Evolutionary conservation across 2,113 vertebrate species (phyloP), one percentile per base, ranked within the genome.

Genomic region (Corythoichthys intestinalis): DNA sequence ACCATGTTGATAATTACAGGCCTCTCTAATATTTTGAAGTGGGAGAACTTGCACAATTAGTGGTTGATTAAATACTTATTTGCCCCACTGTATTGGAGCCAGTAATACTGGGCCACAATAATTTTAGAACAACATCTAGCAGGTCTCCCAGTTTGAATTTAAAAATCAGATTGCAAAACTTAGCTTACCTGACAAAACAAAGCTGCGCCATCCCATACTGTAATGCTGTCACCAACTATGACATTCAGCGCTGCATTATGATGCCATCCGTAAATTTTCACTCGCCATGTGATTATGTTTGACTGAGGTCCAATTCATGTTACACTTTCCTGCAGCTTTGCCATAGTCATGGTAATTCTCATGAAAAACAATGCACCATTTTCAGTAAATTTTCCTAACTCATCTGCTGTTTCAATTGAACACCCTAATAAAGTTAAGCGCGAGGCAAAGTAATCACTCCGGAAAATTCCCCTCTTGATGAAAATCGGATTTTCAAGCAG

Each of bases 291-390:
- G 56, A 54, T 44, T 61, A 10, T 20, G 17, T 12, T 2, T 9
- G 17, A 62, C 60, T 44, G 9, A 56, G 20, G 20, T 28, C 20
- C 20, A 28, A 28, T 28, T 28, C 71, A 44, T 52, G 66, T 47
- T 63, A 77, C 46, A 68, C 63, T 66, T 56, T 67, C 70, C 75
- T 73, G 63, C 34, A 72, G 73, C 70, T 76, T 70, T 44, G 12
- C 65, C 50, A 71, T 80, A 71, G 58, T 64, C 74, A 76, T 83
- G 81, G 81, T 72, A 70, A 84, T 82, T 78, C 67, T 80, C 77
- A 85, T 66, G 85, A 88, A 79, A 91, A 89, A 28, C 56, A 50
- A 53, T 76, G 74, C 70, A 86, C 68, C 76, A 76, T 73, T 47
- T 73, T 65, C 53, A 54, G 76, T 50, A 70, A 62, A 80, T 81